Evolutionary conservation across 2,113 vertebrate species (phyloP).

Genomic region (Rhineura floridana): DNA sequence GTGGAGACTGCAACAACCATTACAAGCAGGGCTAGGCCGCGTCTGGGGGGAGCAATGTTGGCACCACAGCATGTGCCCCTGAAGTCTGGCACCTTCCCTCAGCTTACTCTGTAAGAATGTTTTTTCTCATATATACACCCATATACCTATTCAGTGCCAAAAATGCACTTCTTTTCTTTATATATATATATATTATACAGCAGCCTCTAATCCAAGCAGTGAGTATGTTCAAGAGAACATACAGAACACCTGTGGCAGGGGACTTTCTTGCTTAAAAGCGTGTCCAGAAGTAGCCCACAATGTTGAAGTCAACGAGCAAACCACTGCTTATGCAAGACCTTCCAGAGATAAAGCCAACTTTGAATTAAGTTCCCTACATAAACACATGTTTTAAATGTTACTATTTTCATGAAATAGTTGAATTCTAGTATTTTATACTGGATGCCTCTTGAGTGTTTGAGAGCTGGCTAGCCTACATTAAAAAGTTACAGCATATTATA

Average conservation of each 20-base stretch:
- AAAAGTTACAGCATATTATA: background rate
- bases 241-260: background rate
- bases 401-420: background rate
- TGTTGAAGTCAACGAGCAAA: background rate
- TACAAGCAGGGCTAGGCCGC: no score
- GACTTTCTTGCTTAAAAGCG: background rate
- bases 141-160: background rate
- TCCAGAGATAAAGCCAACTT: background rate
- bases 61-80: no score
- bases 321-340: background rate
- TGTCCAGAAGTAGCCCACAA: background rate
- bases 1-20: no score
- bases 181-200: background rate
- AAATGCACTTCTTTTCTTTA: background rate
- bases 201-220: background rate
- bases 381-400: background rate
- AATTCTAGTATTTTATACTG: background rate
- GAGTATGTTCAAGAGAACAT: background rate
- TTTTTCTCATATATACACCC: background rate
- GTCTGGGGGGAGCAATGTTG: no score
- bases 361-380: background rate
- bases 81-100: no score
- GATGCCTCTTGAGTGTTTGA: background rate
- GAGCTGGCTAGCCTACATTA: background rate
- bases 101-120: background rate